A percentile compares a stretch with the other conserved stretches of the same genome.
These are phyloP conservation scores for Silurus glanis DNA, from an alignment of 2,113 vertebrate species.

Conservation along the genomic window DNA sequence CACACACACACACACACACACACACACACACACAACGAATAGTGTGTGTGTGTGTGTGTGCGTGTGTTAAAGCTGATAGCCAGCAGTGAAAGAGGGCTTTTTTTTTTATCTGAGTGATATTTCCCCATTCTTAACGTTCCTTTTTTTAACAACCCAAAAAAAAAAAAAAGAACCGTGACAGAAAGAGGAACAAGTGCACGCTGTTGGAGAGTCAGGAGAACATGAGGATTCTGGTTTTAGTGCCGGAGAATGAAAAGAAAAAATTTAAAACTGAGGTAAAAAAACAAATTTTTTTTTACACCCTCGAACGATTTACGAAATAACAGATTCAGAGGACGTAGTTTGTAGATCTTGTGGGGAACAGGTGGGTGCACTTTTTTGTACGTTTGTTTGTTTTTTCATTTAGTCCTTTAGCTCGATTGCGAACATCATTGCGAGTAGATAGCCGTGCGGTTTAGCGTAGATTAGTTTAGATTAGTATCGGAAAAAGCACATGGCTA, in stretches of 20 bases:
- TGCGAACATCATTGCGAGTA: not conserved
- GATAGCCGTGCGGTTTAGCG: not conserved
- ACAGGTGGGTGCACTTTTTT: not conserved
- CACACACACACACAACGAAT: not conserved
- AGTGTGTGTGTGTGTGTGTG: conserved; percentile 22
- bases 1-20: conserved; percentile 11
- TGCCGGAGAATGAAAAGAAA: conserved; percentile 74
- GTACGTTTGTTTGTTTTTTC: not conserved
- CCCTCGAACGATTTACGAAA: not conserved
- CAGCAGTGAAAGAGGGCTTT: conserved; percentile 23
- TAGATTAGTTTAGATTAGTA: not conserved
- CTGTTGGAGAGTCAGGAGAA: conserved; percentile 33
- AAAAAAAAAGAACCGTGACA: not conserved
- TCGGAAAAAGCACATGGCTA: not conserved
- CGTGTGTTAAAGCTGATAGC: conserved; percentile 38
- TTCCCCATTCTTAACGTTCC: conserved; percentile 72
- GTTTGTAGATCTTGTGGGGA: not conserved
- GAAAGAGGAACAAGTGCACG: conserved; percentile 62
- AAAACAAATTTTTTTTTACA: not conserved
- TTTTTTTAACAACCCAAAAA: conserved; percentile 29
- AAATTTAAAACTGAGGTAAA: conserved; percentile 71
- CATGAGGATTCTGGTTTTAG: conserved; percentile 75
- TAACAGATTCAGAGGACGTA: conserved; percentile 44
- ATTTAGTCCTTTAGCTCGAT: not conserved
- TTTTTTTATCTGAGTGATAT: conserved; percentile 57